Evolutionary conservation across 2,797 vertebrate species (phyloP), one percentile per base, ranked within the genome.

Genomic region (Knipowitschia caucasica): DNA sequence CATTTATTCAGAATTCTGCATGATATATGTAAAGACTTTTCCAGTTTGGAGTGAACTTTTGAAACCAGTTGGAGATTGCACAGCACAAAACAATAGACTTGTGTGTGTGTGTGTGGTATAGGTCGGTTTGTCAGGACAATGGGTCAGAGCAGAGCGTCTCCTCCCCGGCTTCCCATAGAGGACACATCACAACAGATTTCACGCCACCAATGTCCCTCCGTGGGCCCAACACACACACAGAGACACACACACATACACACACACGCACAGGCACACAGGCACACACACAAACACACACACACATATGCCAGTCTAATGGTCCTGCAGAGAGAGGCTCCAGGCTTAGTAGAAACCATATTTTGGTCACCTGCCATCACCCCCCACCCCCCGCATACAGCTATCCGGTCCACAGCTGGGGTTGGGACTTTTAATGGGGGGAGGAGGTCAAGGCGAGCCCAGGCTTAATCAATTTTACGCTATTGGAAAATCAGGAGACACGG

Each of bases 171-270:
- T 81, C 67, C 70, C 71, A 77, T 73, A 78, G 76, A 68, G 70
- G 63, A 78, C 65, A 81, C 73, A 82, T 86, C 84, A 85, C 70
- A 85, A 83, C 83, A 59, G 65, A 86, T 86, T 88, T 83, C 86
- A 88, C 75, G 83, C 78, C 72, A 39, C 59, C 39, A 50, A 59
- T 73, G 29, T 57, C 36, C 49, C 53, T 58, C 51, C 65, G 51
- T 25, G 51, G 38, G 26, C 18, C 20, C 4, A 1, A 8, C 42
- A 36, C 12, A 35, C 53, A 60, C 34, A 33, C 59, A 26, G 46
- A 14, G 24, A 42, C 30, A 34, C 47, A 46, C 46, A 40, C 30
- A 26, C 50, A 49, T 25, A 57, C 46, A 40, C 26, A 26, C 52
- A 53, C 25, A 56, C 45, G 50, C 59, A 70, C 50, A 63, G 0